Evolutionary conservation across 2,113 vertebrate genomes (phyloP).

Genomic region (rat (Rattus norvegicus)): GRCr8 NC_086028.1:21614501-21615000

Average conservation of each 20-base stretch:
- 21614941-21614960: not conserved
- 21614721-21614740: not conserved
- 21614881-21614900: conserved; percentile 43
- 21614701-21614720: not conserved
- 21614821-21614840: conserved; percentile 48
- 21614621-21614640: not conserved
- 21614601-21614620: not conserved
- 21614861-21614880: conserved; percentile 44
- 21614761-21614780: conserved; percentile 60
- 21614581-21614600: not conserved
- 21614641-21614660: not conserved
- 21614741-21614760: conserved; percentile 65
- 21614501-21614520: not conserved
- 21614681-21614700: not conserved
- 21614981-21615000: not conserved
- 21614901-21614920: conserved; percentile 31
- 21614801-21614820: conserved; percentile 67
- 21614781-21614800: conserved; percentile 59
- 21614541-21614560: conserved; percentile 14
- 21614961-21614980: not conserved
- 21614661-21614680: not conserved
- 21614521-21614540: conserved; percentile 50
- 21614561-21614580: not conserved
- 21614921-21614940: not conserved
- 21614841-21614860: conserved; percentile 51